Evolutionary conservation across 2,888 invertebrate species (phyloP).

Genomic region (Drepanosiphum platanoidis): DNA sequence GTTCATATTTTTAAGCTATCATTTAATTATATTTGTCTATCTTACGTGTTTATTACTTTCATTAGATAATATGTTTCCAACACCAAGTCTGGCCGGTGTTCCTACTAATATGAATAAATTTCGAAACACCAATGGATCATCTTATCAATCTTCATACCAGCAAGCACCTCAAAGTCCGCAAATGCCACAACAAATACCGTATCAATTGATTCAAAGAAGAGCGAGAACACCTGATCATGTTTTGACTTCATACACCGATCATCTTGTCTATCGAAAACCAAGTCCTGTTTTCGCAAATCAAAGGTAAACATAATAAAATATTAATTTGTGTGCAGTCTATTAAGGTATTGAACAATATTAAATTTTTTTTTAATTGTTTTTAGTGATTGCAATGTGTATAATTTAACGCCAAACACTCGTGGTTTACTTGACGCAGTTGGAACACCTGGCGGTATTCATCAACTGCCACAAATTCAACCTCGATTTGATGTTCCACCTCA

Average conservation of each 20-base stretch:
- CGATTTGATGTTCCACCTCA: slow-evolving; percentile 56
- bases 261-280: slow-evolving; percentile 63
- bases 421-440: slow-evolving; percentile 54
- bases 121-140: slow-evolving; percentile 51
- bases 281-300: slow-evolving; percentile 63
- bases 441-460: slow-evolving; percentile 59
- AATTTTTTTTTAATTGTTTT: slow-evolving; percentile 11
- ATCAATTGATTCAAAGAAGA: slow-evolving; percentile 60
- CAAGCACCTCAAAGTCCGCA: slow-evolving; percentile 39
- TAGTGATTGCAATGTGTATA: slow-evolving; percentile 57
- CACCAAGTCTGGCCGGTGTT: slow-evolving; percentile 22
- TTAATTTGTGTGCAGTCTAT: neutral
- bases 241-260: slow-evolving; percentile 63
- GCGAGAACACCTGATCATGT: slow-evolving; percentile 63
- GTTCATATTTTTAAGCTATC: neutral
- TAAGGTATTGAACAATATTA: too few species aligned
- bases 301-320: slow-evolving; percentile 58
- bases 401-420: slow-evolving; percentile 59
- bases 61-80: slow-evolving; percentile 52
- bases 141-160: slow-evolving; percentile 40
- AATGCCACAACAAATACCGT: slow-evolving; percentile 54
- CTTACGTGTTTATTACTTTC: neutral
- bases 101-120: slow-evolving; percentile 46
- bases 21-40: slow-evolving; percentile 3
- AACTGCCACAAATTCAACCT: slow-evolving; percentile 58